Conservation (phyloP, 2,113 vertebrate species). For the Ammospiza nelsoni region DNA sequence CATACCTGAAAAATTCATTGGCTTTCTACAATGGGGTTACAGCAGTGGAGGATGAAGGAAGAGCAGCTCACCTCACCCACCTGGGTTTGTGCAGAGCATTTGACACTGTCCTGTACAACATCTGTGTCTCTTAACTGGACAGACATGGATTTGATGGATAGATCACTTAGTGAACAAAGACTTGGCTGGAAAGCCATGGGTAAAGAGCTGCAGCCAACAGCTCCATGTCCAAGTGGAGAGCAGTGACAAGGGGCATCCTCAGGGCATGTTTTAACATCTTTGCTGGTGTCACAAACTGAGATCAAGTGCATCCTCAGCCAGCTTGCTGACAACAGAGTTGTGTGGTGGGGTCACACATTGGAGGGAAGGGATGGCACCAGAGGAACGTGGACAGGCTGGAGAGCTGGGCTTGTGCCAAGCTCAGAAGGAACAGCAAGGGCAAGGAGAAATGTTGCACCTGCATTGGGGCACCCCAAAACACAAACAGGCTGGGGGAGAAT, state of each 20-base stretch:
- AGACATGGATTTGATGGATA: not conserved
- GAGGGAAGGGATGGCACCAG: not conserved
- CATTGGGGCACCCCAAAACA: not conserved
- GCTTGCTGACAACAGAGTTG: not conserved
- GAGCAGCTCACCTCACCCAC: not conserved
- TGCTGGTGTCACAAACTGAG: not conserved
- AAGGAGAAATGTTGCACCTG: not conserved
- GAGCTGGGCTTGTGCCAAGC: not conserved
- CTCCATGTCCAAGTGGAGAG: not conserved
- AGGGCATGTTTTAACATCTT: not conserved
- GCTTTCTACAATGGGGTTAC: not conserved
- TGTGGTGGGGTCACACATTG: rapidly evolving
- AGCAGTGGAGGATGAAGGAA: not conserved
- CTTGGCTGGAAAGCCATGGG: not conserved
- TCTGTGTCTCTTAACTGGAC: not conserved
- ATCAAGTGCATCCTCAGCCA: not conserved
- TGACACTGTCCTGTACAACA: not conserved
- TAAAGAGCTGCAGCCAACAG: not conserved
- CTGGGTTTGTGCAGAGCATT: not conserved
- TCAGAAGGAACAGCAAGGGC: not conserved
- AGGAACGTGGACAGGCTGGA: not conserved
- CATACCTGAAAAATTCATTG: rapidly evolving
- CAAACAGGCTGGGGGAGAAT: not conserved
- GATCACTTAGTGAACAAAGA: not conserved
- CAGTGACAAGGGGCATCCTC: not conserved